phyloP scores from a whole-genome alignment of 1,140 invertebrate genomes.

The Luehdorfia chinensis region DNA sequence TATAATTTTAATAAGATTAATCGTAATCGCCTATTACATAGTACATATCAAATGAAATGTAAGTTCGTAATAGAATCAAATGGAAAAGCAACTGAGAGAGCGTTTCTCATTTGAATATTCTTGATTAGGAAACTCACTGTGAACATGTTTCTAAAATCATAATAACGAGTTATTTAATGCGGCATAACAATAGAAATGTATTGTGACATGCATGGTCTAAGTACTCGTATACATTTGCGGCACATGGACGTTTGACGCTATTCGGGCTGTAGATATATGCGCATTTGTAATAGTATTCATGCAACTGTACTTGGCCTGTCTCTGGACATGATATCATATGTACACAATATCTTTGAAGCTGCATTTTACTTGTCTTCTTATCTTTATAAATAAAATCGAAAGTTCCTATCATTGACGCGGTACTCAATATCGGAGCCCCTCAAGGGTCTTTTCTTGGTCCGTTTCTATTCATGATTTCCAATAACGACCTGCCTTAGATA shows the following conservation, averaged over 20 bases:
- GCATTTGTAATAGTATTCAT: background rate
- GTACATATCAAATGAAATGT: constrained; percentile 41
- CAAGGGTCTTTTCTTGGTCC: no score
- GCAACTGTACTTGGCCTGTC: constrained; percentile 8
- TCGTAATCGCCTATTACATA: constrained; percentile 22
- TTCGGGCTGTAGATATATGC: constrained; percentile 6
- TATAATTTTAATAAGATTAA: no score
- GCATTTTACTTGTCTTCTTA: no score
- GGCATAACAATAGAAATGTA: constrained; percentile 8
- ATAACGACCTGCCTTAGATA: no score
- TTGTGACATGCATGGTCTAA: constrained; percentile 7
- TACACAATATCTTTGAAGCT: constrained; percentile 1
- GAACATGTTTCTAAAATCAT: constrained; percentile 6
- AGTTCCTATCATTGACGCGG: no score
- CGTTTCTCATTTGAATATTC: constrained; percentile 26
- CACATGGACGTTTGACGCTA: constrained; percentile 2
- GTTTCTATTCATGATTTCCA: no score
- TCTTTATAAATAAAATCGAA: no score
- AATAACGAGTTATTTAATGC: constrained; percentile 10
- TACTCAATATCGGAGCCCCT: no score
- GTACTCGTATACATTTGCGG: constrained; percentile 4
- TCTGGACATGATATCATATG: constrained; percentile 4
- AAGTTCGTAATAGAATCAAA: constrained; percentile 56
- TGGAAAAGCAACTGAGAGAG: constrained; percentile 26
- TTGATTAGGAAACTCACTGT: constrained; percentile 14